phyloP scores from a whole-genome alignment of 1,140 invertebrate genomes.

The Pissodes strobi region DNA sequence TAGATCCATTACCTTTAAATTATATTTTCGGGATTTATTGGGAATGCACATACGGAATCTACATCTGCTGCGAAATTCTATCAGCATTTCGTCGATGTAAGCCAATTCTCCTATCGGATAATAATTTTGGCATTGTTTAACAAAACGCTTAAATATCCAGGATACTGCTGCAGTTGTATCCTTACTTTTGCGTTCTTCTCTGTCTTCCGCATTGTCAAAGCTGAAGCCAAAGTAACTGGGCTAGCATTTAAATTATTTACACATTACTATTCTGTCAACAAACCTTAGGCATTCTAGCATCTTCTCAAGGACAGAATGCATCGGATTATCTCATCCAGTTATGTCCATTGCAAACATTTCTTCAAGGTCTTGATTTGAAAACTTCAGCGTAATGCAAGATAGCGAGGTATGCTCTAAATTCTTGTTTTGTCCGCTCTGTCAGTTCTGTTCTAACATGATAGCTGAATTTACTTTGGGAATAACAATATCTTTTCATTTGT shows the following conservation, averaged over 20 bases:
- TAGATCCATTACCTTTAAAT: slow-evolving; percentile 13
- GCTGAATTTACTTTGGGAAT: neutral
- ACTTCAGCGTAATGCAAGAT: slow-evolving; percentile 4
- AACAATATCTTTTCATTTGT: slow-evolving; percentile 6
- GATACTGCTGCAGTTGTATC: slow-evolving; percentile 13
- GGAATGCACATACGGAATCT: slow-evolving; percentile 12
- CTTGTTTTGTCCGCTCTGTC: neutral
- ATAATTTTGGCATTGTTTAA: slow-evolving; percentile 3
- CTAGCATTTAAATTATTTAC: neutral
- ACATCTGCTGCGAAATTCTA: slow-evolving; percentile 24
- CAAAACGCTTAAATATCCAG: slow-evolving; percentile 2
- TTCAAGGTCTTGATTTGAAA: slow-evolving; percentile 18
- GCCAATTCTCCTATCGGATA: slow-evolving; percentile 6
- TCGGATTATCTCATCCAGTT: too few relatives aligned
- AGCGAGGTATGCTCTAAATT: slow-evolving; percentile 13
- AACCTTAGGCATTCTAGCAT: too few relatives aligned
- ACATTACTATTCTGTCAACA: neutral
- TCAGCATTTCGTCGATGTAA: slow-evolving; percentile 22
- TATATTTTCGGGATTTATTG: slow-evolving; percentile 15
- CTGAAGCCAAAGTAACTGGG: neutral
- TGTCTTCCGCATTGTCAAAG: slow-evolving; percentile 6
- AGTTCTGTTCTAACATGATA: neutral
- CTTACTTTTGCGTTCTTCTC: neutral
- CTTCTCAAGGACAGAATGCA: too few relatives aligned
- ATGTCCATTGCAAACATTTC: too few relatives aligned